Percentiles rank a stretch among this genome's conserved stretches.
Conservation (phyloP, 2,797 vertebrate species). For the Graptemys geographica region DNA sequence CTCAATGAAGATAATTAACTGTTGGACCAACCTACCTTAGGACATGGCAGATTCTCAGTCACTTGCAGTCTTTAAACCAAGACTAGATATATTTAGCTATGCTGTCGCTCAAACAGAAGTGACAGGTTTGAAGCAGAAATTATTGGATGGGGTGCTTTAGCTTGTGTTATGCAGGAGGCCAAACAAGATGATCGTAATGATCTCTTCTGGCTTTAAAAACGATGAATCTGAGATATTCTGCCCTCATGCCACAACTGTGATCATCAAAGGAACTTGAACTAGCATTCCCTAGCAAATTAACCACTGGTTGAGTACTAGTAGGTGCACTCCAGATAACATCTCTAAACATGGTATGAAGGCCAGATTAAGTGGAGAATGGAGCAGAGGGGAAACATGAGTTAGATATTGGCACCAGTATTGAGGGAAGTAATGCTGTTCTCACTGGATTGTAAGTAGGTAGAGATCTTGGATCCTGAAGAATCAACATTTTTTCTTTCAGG, state of each 20-base stretch:
- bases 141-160: not conserved
- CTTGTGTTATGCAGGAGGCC: not conserved
- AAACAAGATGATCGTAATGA: not conserved
- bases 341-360: not conserved
- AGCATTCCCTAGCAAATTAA: not conserved
- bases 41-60: rapidly evolving
- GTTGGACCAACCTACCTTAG: not conserved
- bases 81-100: not conserved
- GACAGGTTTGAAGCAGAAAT: not conserved
- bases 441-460: not conserved
- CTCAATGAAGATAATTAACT: not conserved
- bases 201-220: not conserved
- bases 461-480: not conserved
- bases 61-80: not conserved
- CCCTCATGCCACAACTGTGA: not conserved
- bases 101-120: not conserved
- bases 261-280: not conserved
- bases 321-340: not conserved
- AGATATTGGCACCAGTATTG: not conserved
- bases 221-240: not conserved
- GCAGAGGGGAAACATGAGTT: not conserved
- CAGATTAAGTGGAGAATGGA: not conserved
- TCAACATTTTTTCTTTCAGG: not conserved
- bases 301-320: not conserved
- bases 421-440: not conserved